Evolutionary conservation across 2,113 vertebrate genomes (phyloP), one percentile per base, ranked within the genome.

Genomic region (Vicugna pacos): DNA sequence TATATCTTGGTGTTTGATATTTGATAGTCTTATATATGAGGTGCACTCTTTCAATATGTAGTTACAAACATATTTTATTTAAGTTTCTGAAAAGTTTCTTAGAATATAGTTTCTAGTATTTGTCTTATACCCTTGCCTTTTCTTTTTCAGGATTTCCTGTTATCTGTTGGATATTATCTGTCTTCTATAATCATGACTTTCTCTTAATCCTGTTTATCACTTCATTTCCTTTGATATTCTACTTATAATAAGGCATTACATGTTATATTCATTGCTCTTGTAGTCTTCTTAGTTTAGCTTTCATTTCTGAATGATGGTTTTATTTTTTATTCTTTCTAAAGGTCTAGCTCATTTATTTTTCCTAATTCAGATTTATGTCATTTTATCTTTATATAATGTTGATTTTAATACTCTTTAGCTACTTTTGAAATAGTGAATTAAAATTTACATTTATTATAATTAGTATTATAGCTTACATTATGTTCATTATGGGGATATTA

Each of bases 321-420:
- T 54, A 52, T 62, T 89, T 50, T 76, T 35, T 77, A 69, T 50
- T 83, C 9, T 95, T 80, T 69, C 54, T 26, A 42, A 91, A 95
- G 50, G 76, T 90, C 24, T 84, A 20, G 26, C 11, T 90, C 22
- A 64, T 85, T 85, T 52, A 3, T 60, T 69, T 79, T 87, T 86
- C 46, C 12, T 90, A 77, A 62, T n/a, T 87, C 5, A 17, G 6
- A 80, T 38, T 42, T 81, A 50, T 50, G 19, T 80, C 6, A 77
- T 73, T 56, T 89, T 30, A 50, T 69, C 35, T 16, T 82, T 56
- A 4, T 35, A 54, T 80, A 70, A 46, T 54, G 38, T 42, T 42
- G 46, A 22, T 52, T 30, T 64, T 65, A 67, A 16, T 85, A 26
- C 15, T 12, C 22, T 69, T 77, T 70, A 79, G 42, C 20, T 79